These are phyloP conservation scores for Carcharodon carcharias DNA, from an alignment of 2,797 vertebrate species.

Conservation along the genomic window DNA sequence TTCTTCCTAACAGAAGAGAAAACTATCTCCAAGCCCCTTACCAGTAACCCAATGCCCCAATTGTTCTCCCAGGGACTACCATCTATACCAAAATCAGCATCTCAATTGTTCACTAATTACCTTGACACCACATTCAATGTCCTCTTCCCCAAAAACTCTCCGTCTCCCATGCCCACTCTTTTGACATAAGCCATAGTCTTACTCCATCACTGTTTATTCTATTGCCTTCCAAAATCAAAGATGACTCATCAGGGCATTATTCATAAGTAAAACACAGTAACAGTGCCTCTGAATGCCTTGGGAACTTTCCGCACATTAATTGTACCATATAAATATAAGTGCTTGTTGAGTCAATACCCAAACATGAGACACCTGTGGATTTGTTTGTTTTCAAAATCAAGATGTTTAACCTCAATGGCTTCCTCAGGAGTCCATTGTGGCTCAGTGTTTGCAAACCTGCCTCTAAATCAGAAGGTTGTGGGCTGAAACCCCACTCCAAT, in stretches of 20 bases:
- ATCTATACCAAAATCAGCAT: neutral
- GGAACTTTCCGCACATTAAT: neutral
- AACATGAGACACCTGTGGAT: neutral
- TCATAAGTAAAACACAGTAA: neutral
- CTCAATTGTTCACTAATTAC: neutral
- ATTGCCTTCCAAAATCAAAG: neutral
- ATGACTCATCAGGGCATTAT: neutral
- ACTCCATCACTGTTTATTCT: neutral
- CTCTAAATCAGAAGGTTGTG: neutral
- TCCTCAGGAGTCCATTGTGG: neutral
- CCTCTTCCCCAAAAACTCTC: neutral
- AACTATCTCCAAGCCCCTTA: neutral
- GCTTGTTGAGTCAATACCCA: neutral
- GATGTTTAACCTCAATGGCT: neutral
- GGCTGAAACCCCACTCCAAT: neutral
- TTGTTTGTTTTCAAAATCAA: neutral
- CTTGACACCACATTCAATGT: neutral
- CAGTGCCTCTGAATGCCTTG: neutral
- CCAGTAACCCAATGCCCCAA: neutral
- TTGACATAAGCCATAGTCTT: neutral
- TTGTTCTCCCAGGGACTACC: neutral
- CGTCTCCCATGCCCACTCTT: neutral
- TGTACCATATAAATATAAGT: neutral
- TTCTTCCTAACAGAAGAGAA: neutral
- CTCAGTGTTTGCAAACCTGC: neutral